A percentile compares a stretch with the other conserved stretches of the same genome.
Conservation (phyloP, 2,888 invertebrate species). For the Caenorhabditis uteleia region DNA sequence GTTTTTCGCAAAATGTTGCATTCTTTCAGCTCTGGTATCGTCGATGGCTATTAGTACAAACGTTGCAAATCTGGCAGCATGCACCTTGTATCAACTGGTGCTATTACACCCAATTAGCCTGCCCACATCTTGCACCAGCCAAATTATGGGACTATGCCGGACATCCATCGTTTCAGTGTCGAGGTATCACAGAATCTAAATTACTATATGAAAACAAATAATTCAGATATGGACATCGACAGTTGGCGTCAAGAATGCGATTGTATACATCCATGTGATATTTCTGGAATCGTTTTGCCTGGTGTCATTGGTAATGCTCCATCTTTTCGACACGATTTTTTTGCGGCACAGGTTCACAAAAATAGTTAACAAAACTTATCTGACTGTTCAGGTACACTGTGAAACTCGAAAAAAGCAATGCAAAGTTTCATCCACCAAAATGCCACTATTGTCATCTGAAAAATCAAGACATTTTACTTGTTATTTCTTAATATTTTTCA, state of each 20-base stretch:
- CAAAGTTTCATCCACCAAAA: too few relatives aligned
- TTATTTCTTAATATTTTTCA: too few relatives aligned
- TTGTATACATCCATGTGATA: conserved; percentile 67
- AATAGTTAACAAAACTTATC: neutral
- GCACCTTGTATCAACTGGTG: conserved; percentile 68
- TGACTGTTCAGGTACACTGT: conserved; percentile 49
- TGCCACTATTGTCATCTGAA: too few relatives aligned
- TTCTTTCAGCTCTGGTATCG: conserved; percentile 66
- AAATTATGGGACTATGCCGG: conserved; percentile 68
- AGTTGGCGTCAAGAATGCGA: conserved; percentile 48
- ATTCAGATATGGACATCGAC: conserved; percentile 63
- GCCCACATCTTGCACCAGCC: conserved; percentile 66
- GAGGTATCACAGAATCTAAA: conserved; percentile 47
- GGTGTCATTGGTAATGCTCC: conserved; percentile 23
- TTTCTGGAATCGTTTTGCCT: conserved; percentile 41
- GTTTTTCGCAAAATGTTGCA: too few relatives aligned
- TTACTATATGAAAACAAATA: neutral
- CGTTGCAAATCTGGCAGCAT: conserved; percentile 42
- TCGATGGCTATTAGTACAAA: conserved; percentile 61
- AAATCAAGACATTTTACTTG: too few relatives aligned
- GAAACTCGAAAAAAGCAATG: conserved; percentile 43
- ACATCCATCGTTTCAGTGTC: conserved; percentile 67
- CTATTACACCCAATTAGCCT: conserved; percentile 68
- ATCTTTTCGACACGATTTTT: conserved; percentile 58
- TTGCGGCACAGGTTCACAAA: conserved; percentile 45